Percentiles rank a stretch among this genome's conserved stretches.
Evolutionary conservation across 2,113 vertebrate species (phyloP).

Genomic region (human (Homo sapiens)): DNA sequence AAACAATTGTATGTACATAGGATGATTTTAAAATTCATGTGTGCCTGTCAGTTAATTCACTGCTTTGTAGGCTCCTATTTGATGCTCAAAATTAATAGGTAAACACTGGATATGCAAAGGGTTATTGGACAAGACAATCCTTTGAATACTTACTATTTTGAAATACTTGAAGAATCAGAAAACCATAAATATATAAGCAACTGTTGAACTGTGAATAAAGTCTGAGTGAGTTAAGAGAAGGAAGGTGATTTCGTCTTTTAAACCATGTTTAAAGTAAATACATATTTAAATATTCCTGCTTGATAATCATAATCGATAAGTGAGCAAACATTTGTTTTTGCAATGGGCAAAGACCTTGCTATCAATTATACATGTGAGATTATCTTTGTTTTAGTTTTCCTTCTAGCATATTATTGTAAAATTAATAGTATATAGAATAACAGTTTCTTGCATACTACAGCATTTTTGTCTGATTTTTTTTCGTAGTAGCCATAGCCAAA

Average conservation of each 20-base stretch:
- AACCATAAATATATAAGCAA: neutral
- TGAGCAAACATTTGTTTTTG: neutral
- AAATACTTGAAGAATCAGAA: neutral
- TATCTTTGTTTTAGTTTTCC: neutral
- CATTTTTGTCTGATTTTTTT: neutral
- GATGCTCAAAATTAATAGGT: neutral
- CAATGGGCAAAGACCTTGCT: neutral
- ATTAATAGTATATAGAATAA: neutral
- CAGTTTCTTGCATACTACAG: neutral
- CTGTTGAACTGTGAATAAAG: neutral
- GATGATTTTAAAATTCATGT: neutral
- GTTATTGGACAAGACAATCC: neutral
- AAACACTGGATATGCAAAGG: neutral
- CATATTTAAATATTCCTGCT: neutral
- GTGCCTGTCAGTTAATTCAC: neutral
- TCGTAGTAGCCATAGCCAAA: neutral
- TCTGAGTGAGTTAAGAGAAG: neutral
- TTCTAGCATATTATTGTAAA: neutral
- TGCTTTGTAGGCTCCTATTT: neutral
- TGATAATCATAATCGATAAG: neutral
- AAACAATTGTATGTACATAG: neutral
- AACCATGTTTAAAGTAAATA: neutral
- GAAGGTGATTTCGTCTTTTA: neutral
- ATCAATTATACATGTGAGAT: neutral
- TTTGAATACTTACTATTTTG: neutral